These are phyloP conservation scores for Nerophis lumbriciformis DNA, from an alignment of 2,113 vertebrate genomes.

Conservation along the genomic window DNA sequence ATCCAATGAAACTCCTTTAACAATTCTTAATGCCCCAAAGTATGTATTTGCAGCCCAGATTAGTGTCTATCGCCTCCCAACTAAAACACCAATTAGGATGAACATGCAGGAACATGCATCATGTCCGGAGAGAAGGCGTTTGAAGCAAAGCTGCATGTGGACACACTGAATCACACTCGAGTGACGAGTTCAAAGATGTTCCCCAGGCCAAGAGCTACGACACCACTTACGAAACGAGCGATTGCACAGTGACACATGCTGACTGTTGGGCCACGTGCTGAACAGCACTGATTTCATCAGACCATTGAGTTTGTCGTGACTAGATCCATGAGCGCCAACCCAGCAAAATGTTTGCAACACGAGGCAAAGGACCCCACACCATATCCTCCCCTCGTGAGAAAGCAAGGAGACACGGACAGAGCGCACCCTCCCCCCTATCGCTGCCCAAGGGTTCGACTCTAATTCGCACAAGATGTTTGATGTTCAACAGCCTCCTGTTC, in stretches of 20 bases:
- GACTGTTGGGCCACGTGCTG: constrained; percentile 31
- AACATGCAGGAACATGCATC: neutral
- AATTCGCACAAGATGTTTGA: constrained; percentile 67
- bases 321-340: constrained; percentile 33
- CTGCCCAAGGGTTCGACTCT: constrained; percentile 49
- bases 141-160: neutral
- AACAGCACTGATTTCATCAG: constrained; percentile 48
- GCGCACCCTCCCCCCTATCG: constrained; percentile 27
- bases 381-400: constrained; percentile 50
- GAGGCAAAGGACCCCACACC: constrained; percentile 45
- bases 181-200: constrained; percentile 18
- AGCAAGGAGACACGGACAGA: constrained; percentile 23
- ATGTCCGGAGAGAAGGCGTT: neutral
- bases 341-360: constrained; percentile 47
- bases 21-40: no score
- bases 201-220: constrained; percentile 21
- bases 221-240: constrained; percentile 18
- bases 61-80: no score
- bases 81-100: neutral
- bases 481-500: constrained; percentile 51
- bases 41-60: no score
- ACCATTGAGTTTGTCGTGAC: constrained; percentile 33
- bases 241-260: constrained; percentile 36
- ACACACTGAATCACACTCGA: constrained; percentile 22
- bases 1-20: no score